Conservation (phyloP, 2,113 vertebrate genomes). For the Camelus bactrianus region DNA sequence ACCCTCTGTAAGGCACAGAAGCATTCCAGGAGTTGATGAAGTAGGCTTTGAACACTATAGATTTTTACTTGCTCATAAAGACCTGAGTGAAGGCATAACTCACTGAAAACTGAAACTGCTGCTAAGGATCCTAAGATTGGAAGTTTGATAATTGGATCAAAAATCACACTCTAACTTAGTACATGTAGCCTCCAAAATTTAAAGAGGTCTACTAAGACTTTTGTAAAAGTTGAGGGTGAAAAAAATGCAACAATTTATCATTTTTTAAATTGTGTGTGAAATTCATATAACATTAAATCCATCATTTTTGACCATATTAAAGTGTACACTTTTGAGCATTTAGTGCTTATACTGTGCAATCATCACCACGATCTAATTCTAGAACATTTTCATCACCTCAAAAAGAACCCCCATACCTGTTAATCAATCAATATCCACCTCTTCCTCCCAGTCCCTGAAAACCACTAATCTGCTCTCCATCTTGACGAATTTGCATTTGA, state of each 20-base stretch:
- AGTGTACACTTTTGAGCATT: neutral
- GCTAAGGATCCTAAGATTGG: neutral
- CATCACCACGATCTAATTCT: neutral
- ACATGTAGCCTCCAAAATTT: neutral
- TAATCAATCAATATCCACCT: neutral
- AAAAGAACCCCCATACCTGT: neutral
- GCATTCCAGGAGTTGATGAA: neutral
- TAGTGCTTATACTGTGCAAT: neutral
- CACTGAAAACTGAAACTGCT: neutral
- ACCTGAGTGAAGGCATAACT: neutral
- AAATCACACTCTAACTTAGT: neutral
- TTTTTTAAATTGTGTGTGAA: neutral
- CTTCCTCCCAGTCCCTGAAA: too few relatives aligned
- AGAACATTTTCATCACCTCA: neutral
- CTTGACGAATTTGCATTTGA: neutral
- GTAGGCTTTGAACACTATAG: neutral
- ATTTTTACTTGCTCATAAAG: neutral
- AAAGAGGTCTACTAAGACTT: neutral
- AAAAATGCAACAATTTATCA: neutral
- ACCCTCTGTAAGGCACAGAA: neutral
- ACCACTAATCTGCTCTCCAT: too few relatives aligned
- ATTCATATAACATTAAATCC: neutral
- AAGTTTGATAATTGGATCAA: neutral
- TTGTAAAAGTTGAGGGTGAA: neutral
- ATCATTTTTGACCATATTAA: neutral